Percentiles rank a stretch among this genome's conserved stretches.
Conservation (phyloP, 1,140 invertebrate genomes). For the Antheraea pernyi region DNA sequence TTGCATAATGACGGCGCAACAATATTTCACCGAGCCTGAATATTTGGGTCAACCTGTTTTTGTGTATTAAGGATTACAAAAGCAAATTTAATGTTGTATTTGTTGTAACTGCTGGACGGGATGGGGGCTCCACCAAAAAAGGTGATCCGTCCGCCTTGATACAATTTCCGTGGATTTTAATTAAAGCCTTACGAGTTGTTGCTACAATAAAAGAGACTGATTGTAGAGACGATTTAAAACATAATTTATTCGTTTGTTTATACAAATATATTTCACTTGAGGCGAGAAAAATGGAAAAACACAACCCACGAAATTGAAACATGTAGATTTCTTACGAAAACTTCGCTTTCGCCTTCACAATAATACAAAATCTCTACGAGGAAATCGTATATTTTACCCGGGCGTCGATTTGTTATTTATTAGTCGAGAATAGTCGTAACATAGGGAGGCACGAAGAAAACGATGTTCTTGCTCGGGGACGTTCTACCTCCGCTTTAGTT, state of each 20-base stretch:
- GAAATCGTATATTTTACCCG: constrained; percentile 72
- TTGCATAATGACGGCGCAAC: constrained; percentile 69
- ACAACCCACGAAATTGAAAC: constrained; percentile 32
- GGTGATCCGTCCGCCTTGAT: constrained; percentile 46
- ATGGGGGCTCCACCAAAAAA: constrained; percentile 62
- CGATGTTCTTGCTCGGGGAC: constrained; percentile 66
- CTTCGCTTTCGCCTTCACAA: constrained; percentile 42
- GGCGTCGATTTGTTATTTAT: constrained; percentile 77
- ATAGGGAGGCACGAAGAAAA: constrained; percentile 66
- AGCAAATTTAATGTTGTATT: constrained; percentile 75
- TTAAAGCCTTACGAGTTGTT: constrained; percentile 71
- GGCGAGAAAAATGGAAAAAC: constrained; percentile 24
- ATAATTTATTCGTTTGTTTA: constrained; percentile 48
- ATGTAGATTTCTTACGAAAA: constrained; percentile 39
- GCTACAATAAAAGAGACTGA: constrained; percentile 64
- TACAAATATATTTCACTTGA: constrained; percentile 28
- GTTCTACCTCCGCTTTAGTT: constrained; percentile 43
- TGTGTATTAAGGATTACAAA: constrained; percentile 74
- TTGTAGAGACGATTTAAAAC: constrained; percentile 48
- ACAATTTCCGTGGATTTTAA: constrained; percentile 70
- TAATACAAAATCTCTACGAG: constrained; percentile 53
- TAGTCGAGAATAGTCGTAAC: constrained; percentile 72
- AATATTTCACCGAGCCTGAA: constrained; percentile 66
- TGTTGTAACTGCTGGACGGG: constrained; percentile 65
- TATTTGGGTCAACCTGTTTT: constrained; percentile 77